Base-by-base conservation (phyloP, 2,888 invertebrate species). In the Papilio elwesi region DNA sequence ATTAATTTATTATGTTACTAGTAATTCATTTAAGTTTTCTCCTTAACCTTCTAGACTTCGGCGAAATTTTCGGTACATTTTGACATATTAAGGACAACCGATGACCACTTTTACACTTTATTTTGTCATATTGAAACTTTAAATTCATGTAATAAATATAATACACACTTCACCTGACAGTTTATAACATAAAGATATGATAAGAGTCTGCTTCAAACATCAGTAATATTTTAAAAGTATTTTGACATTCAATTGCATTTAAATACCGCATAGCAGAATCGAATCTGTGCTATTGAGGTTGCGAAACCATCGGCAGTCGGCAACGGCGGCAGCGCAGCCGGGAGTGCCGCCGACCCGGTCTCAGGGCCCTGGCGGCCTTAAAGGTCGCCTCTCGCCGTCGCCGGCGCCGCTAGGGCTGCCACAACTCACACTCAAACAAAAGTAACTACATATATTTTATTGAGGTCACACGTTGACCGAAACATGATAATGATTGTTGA, bases 351-450 rank as follows among this genome's bases (percentile, higher is more conserved):
- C 65, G 70, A 53, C 66, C 48, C 63, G 68, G 57, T 59, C 72
- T 70, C 73, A 53, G 73, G 74, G 68, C 73, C 71, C 63, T 72
- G 75, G 74, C 80, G 79, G 78, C 79, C 80, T 78, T 77, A 81
- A 81, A 82, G 81, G 82, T 81, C 79, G 79, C 68, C 76, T 64
- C 73, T 73, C 68, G 72, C 72, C n/a, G 66, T 16, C 57, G 53
- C 16, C 15, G 26, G 6, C n/a, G 13, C 13, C 13, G 43, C 36
- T 72, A 72, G 72, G 72, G 72, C 47, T 72, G 49, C 48, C 63
- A 68, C 8, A 8, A 57, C n/a, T 7, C 13, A 59, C 6, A 59
- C 12, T 36, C 36, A 26, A 4, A 59, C 36, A 12, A 13, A 2
- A 12, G 12, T 36, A 36, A 26, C 51, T 26, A 10, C 15, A 1